phyloP scores from a whole-genome alignment of 1,140 invertebrate genomes.

The Drosophila kikkawai region DNA sequence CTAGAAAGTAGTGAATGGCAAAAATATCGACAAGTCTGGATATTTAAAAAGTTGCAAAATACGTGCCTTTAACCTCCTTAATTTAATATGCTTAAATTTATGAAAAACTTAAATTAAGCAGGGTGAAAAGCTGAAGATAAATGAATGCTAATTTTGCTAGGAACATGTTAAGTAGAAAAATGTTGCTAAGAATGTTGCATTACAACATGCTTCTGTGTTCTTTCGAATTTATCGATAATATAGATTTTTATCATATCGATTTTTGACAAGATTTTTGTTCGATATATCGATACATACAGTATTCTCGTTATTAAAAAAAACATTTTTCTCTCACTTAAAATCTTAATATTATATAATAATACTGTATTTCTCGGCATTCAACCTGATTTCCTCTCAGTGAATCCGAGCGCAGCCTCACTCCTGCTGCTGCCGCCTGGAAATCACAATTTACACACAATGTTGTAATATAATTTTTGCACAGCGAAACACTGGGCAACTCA shows the following conservation, averaged over 20 bases:
- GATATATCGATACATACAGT: background rate
- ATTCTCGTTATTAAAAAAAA: background rate
- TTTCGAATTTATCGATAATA: background rate
- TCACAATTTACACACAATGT: constrained; percentile 82
- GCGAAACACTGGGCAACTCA: constrained; percentile 71
- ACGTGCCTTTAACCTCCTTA: background rate
- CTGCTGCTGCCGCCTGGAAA: constrained; percentile 58
- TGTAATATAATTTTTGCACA: constrained; percentile 81
- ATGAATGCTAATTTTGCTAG: background rate
- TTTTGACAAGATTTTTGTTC: background rate
- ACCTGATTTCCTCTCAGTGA: constrained; percentile 15
- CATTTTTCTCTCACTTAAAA: background rate
- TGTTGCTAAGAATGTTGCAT: background rate
- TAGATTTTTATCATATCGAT: background rate
- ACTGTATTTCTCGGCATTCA: background rate
- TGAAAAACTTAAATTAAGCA: background rate
- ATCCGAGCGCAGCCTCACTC: constrained; percentile 31
- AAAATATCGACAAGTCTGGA: background rate
- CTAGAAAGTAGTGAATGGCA: background rate
- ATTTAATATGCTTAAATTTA: background rate
- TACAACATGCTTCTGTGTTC: background rate
- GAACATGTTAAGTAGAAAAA: background rate
- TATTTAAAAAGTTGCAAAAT: background rate
- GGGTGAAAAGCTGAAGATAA: background rate
- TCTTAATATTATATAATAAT: background rate